Base-by-base conservation (phyloP, 2,888 invertebrate species). In the Drosophila cracens region DNA sequence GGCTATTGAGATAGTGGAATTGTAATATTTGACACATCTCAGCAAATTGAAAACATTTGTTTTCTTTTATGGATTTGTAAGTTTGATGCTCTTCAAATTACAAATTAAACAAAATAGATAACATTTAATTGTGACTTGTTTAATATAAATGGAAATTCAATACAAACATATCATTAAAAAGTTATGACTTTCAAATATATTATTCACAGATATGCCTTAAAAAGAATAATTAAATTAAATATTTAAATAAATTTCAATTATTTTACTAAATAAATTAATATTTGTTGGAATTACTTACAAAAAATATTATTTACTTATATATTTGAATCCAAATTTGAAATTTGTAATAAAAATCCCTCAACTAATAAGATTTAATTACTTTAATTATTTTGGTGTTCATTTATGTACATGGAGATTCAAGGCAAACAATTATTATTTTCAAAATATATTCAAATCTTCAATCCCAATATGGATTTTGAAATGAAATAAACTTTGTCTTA, bases 11-110 rank as follows among this genome's bases (percentile, higher is more conserved):
- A 36, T 48, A 48, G 36, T 48, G 34, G 67, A 36, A 43, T 57
- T 62, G 57, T 60, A 36, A 31, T 54, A 48, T 64, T 70, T 70
- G 63, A 76, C 76, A 60, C 70, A 43, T 64, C 49, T 29, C 29
- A 25, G 36, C 48, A 49, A 70, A 52, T 61, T 76, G 57, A 62
- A 68, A 74, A 59, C 25, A 68, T 62, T 72, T 43, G n/a, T 49
- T 67, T 33, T 62, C 33, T 62, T 71, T 58, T 38, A 54, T 63
- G 29, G 29, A 31, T 31, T n/a, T 67, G 2, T 38, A 38, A 40
- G 25, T 29, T 13, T 4, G 7, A 29, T 31, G 10, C 21, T 43
- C 13, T 16, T 25, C 13, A 46, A 46, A 13, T 25, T 25, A 16
- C 16, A 25, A 25, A 4, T 25, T 25, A 8, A 16, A 46, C 8